Evolutionary conservation across 2,888 invertebrate genomes (phyloP), one percentile per base, ranked within the genome.

Genomic region (Selenia dentaria): DNA sequence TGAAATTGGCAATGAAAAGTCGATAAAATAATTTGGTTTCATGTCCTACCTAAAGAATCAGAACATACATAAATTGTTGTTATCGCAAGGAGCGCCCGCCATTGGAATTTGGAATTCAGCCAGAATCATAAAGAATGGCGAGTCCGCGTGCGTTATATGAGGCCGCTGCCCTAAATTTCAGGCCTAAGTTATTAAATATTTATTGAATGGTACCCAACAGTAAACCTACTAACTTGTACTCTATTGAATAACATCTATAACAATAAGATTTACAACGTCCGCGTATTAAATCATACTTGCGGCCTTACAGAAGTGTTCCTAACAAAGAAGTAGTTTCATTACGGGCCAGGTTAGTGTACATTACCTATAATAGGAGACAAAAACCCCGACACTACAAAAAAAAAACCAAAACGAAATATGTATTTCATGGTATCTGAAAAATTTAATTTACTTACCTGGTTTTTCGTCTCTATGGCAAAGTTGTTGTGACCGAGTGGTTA

Each of bases 31-130:
- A 40, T 42, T 36, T 36, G 52, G 47, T 54, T 59, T 58, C 29
- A 46, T 59, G 57, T 57, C 64, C 57, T 63, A 62, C 64, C 57
- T 63, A 62, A 62, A 70, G 59, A 74, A 70, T 74, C 65, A 54
- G 67, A 70, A 67, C 73, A 65, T 59, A 59, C 67, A 71, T 74
- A 75, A 74, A 75, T 73, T 69, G 65, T 48, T 67, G 59, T 64
- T 70, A 79, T 70, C 64, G 67, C 63, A 58, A 70, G 60, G 68
- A 71, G 60, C 67, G 64, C 67, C 66, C 65, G 41, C 50, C 62
- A 62, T 73, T 57, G 61, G 68, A 64, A 70, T 75, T 82, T 84
- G 84, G 84, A 83, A 77, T 76, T 66, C 64, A 68, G 84, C 84
- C 84, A 84, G 63, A 76, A 74, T 62, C 73, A 65, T 80, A 77